Percentiles rank a stretch among this genome's conserved stretches.
Evolutionary conservation across 2,797 vertebrate genomes (phyloP).

Genomic region (Notolabrus celidotus): DNA sequence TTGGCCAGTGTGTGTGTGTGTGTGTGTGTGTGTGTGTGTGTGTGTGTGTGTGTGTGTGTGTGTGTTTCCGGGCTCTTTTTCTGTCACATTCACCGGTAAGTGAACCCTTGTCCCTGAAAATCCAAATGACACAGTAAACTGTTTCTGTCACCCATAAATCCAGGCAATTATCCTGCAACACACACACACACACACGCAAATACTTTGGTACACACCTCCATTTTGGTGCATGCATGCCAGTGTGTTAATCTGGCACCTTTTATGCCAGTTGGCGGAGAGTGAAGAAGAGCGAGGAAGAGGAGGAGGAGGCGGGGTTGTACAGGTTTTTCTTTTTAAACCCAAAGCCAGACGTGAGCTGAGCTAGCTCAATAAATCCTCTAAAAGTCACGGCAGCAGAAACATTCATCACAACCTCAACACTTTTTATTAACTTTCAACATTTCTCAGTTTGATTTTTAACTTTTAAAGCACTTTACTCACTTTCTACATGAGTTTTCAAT

Average conservation of each 20-base stretch:
- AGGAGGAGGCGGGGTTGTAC: neutral
- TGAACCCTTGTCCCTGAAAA: constrained; percentile 77
- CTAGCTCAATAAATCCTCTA: constrained; percentile 38
- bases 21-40: constrained; percentile 14
- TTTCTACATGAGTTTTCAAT: neutral
- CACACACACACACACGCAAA: constrained; percentile 28
- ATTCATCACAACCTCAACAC: neutral
- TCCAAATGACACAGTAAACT: constrained; percentile 74
- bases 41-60: constrained; percentile 14
- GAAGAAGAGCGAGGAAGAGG: constrained; percentile 21
- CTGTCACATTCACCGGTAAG: constrained; percentile 69
- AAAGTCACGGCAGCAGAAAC: constrained; percentile 26
- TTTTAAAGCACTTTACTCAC: neutral
- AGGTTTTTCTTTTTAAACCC: constrained; percentile 32
- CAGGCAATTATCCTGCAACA: constrained; percentile 65
- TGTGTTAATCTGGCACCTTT: constrained; percentile 66
- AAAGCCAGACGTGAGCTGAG: constrained; percentile 27
- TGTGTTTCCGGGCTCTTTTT: constrained; percentile 44
- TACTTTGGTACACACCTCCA: constrained; percentile 21
- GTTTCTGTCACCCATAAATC: constrained; percentile 70
- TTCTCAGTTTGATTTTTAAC: neutral
- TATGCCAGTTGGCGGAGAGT: constrained; percentile 53
- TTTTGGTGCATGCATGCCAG: constrained; percentile 46
- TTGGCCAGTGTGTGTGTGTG: constrained; percentile 22
- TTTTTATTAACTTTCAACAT: neutral